Conservation (phyloP, 2,113 vertebrate species). For the Malaclemys terrapin region DNA sequence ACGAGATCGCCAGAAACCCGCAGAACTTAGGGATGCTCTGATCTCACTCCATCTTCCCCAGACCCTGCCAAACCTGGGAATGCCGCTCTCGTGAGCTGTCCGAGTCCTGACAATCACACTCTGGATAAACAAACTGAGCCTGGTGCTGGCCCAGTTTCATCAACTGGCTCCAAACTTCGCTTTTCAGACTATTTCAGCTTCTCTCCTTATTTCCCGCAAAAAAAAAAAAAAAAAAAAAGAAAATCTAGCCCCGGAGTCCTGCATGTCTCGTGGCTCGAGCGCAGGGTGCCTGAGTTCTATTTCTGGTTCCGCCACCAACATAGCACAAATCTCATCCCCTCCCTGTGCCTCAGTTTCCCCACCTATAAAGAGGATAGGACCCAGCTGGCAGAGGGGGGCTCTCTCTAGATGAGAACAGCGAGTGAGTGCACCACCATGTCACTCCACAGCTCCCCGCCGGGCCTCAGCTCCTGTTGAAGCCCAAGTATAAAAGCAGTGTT, state of each 20-base stretch:
- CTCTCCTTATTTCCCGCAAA: neutral
- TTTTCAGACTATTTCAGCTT: neutral
- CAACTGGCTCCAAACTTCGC: neutral
- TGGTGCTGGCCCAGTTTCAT: neutral
- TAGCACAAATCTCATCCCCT: neutral
- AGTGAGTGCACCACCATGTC: neutral
- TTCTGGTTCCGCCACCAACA: neutral
- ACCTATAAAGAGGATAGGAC: neutral
- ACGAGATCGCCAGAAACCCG: too few relatives aligned
- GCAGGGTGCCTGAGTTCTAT: neutral
- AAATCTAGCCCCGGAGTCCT: neutral
- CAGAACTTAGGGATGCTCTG: too few relatives aligned
- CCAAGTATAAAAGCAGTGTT: too few relatives aligned
- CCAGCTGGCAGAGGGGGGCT: neutral
- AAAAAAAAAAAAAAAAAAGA: too few relatives aligned
- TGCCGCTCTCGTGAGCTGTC: too few relatives aligned
- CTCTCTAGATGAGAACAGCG: fast-evolving
- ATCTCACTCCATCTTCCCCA: too few relatives aligned
- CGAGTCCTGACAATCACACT: too few relatives aligned
- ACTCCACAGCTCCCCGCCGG: too few relatives aligned
- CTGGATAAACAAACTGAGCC: too few relatives aligned
- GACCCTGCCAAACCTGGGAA: neutral
- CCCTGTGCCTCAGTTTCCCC: neutral
- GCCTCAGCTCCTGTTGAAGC: too few relatives aligned
- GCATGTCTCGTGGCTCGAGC: neutral